phyloP scores from a whole-genome alignment of 2,888 invertebrate species.

The Camptogramma bilineatum region DNA sequence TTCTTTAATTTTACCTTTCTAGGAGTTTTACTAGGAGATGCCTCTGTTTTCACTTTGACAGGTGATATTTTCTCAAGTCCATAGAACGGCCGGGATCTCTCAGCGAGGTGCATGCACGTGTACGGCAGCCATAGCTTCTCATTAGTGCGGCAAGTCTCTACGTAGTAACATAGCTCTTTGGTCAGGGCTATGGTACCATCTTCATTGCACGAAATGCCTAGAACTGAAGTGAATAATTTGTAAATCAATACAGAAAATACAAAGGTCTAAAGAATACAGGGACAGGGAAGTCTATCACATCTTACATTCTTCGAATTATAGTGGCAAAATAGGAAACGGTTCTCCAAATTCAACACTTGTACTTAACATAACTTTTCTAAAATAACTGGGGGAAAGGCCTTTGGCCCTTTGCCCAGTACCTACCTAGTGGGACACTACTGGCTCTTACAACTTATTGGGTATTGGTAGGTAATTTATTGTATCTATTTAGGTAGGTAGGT shows the following conservation, averaged over 20 bases:
- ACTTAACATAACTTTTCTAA: too few species aligned
- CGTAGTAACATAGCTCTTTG: conserved; percentile 73
- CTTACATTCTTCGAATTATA: too few species aligned
- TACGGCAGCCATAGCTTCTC: conserved; percentile 74
- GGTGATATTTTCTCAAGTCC: conserved; percentile 58
- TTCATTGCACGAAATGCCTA: conserved; percentile 67
- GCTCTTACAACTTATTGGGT: too few species aligned
- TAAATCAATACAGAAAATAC: too few species aligned
- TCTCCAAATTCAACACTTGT: too few species aligned
- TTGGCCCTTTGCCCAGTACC: too few species aligned
- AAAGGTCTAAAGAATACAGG: neutral
- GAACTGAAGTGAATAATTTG: conserved; percentile 53
- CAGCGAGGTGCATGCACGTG: conserved; percentile 70
- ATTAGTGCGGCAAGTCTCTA: conserved; percentile 66
- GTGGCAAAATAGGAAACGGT: too few species aligned
- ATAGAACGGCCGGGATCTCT: conserved; percentile 75
- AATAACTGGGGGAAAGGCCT: too few species aligned
- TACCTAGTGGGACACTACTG: too few species aligned
- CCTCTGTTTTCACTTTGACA: conserved; percentile 46
- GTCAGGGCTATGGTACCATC: conserved; percentile 62
- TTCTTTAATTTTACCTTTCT: conserved; percentile 59
- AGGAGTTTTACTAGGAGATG: conserved; percentile 48
- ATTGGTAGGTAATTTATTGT: too few species aligned
- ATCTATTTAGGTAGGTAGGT: too few species aligned
- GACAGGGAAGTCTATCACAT: too few species aligned